Evolutionary conservation across 2,113 vertebrate species (phyloP), one percentile per base, ranked within the genome.

Genomic region (Empidonax alnorum): DNA sequence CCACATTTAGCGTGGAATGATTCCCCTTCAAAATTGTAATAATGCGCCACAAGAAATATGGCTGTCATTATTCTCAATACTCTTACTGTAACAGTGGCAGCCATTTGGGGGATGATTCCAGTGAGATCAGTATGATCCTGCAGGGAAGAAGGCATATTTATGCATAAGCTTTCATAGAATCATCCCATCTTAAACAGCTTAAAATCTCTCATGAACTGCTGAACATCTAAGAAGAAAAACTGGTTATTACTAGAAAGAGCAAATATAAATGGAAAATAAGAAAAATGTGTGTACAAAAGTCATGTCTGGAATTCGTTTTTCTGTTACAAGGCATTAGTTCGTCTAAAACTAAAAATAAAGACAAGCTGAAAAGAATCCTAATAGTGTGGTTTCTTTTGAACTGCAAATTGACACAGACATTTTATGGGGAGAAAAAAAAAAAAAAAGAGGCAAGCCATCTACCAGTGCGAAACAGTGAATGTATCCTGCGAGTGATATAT

Each of bases 281-380:
- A 94, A 94, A 92, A 94, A 85, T 7, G 0, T 72, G 71, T 56
- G 33, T 41, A 69, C n/a, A 65, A 49, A 93, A 91, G 73, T 83
- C 46, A 62, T 66, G 69, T 85, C 91, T 92, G 84, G 81, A 78
- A 84, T 84, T 89, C 0, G 0, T 91, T 94, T 91, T 87, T 68
- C 58, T 69, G 25, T 91, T 93, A 76, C 19, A 14, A 87, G 50
- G 21, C 49, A 42, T 59, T 87, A 90, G 67, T 56, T 95, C 81
- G 61, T 49, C 46, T 96, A 87, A 89, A 95, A 50, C 49, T 91
- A 94, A 95, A 96, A 94, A 93, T 89, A 93, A 96, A 96, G 62
- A 89, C 77, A 89, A 84, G 71, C 49, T 94, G 89, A 87, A 94
- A 96, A 61, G 37, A 66, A 82, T 80, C n/a, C 25, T 94, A 94